phyloP scores from a whole-genome alignment of 2,797 vertebrate species.

The Synaphobranchus kaupii region DNA sequence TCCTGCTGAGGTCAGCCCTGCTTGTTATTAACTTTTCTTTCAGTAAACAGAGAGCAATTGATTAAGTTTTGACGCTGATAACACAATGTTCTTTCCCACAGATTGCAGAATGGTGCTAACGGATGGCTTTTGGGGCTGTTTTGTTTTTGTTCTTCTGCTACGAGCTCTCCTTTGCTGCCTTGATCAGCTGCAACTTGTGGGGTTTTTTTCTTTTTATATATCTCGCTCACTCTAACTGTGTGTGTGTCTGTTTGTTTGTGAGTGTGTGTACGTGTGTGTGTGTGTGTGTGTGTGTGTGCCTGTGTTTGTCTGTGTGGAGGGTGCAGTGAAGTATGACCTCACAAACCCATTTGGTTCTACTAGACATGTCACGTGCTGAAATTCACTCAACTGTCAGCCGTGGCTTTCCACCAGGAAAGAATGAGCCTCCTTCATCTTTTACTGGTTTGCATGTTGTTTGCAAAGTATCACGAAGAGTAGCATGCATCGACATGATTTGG shows the following conservation, averaged over 20 bases:
- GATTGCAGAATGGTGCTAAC: conserved; percentile 56
- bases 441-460: background rate
- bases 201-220: background rate
- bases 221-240: background rate
- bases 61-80: conserved; percentile 59
- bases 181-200: conserved; percentile 22
- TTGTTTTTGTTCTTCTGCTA: conserved; percentile 32
- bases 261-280: background rate
- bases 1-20: conserved; percentile 35
- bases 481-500: background rate
- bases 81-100: conserved; percentile 63
- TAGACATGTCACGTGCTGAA: background rate
- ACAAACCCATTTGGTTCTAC: conserved; percentile 16
- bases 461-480: background rate
- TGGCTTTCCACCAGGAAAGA: background rate
- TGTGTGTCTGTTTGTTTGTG: background rate
- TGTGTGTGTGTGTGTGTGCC: background rate
- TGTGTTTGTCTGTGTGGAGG: background rate
- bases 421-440: background rate
- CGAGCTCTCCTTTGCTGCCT: conserved; percentile 22
- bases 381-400: background rate
- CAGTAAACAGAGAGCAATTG: conserved; percentile 51
- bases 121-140: conserved; percentile 34
- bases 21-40: conserved; percentile 36
- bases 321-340: conserved; percentile 21